phyloP scores from a whole-genome alignment of 2,888 invertebrate species.

The Drosophila pullipes region DNA sequence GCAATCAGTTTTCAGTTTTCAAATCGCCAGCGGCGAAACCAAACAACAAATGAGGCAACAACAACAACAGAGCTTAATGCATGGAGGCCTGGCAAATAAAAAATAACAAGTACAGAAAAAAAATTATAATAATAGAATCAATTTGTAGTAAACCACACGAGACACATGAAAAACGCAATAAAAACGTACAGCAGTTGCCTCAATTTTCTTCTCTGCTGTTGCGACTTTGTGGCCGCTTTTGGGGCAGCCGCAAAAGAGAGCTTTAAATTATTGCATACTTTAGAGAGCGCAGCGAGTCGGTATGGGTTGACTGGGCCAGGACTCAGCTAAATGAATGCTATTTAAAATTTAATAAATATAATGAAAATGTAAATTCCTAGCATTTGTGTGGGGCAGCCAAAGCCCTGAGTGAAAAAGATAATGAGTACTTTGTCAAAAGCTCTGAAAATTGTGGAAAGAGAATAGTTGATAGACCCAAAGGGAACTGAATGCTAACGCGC shows the following conservation, averaged over 20 bases:
- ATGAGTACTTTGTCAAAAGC: not conserved
- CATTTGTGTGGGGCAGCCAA: slow-evolving; percentile 5
- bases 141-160: slow-evolving; percentile 81
- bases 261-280: slow-evolving; percentile 76
- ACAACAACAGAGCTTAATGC: slow-evolving; percentile 31
- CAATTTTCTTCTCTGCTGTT: slow-evolving; percentile 20
- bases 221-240: slow-evolving; percentile 60
- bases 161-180: slow-evolving; percentile 76
- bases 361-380: slow-evolving; percentile 14
- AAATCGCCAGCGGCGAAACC: slow-evolving; percentile 71
- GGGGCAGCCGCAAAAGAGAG: slow-evolving; percentile 63
- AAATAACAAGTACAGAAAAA: not conserved
- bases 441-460: not conserved
- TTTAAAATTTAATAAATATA: slow-evolving; percentile 21
- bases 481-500: not conserved
- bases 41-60: slow-evolving; percentile 51
- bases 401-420: not conserved
- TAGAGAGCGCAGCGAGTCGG: slow-evolving; percentile 24
- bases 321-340: not conserved
- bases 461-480: not conserved
- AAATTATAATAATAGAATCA: slow-evolving; percentile 78
- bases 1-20: slow-evolving; percentile 78
- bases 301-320: not conserved
- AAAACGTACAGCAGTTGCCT: slow-evolving; percentile 62
- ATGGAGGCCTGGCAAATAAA: slow-evolving; percentile 20